These are phyloP conservation scores for Pseudachorutes palmiensis DNA, from an alignment of 1,140 invertebrate genomes.

Conservation along the genomic window DNA sequence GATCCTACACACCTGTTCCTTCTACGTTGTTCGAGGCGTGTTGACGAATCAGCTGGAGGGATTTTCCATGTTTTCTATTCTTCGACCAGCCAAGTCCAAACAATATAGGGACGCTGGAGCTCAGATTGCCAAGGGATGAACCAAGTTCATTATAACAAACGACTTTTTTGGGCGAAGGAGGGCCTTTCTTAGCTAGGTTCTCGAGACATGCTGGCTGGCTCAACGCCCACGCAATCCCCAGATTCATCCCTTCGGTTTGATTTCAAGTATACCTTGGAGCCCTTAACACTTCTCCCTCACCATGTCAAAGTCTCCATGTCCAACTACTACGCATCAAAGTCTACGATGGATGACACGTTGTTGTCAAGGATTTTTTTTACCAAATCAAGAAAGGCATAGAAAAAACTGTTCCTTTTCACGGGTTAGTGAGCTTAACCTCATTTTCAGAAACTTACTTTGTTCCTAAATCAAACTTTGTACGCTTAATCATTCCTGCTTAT, in stretches of 20 bases:
- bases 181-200: too few relatives aligned
- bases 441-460: not conserved
- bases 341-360: not conserved
- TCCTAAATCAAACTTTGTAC: not conserved
- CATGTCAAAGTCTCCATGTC: too few relatives aligned
- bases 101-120: not conserved
- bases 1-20: constrained; percentile 4
- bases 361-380: not conserved
- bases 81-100: not conserved
- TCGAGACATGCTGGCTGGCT: constrained; percentile 12
- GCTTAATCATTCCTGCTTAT: too few relatives aligned
- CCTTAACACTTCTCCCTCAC: too few relatives aligned
- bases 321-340: too few relatives aligned
- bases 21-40: constrained; percentile 9
- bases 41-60: constrained; percentile 12
- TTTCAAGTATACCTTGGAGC: too few relatives aligned
- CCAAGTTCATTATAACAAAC: not conserved
- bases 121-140: not conserved
- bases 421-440: not conserved
- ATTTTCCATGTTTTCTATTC: not conserved
- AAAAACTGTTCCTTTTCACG: not conserved
- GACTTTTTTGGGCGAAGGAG: too few relatives aligned
- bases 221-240: constrained; percentile 10
- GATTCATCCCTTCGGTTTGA: not conserved
- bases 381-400: not conserved